Conservation (phyloP, 92 coral and sea anemone species). For the Montipora capitata region DNA sequence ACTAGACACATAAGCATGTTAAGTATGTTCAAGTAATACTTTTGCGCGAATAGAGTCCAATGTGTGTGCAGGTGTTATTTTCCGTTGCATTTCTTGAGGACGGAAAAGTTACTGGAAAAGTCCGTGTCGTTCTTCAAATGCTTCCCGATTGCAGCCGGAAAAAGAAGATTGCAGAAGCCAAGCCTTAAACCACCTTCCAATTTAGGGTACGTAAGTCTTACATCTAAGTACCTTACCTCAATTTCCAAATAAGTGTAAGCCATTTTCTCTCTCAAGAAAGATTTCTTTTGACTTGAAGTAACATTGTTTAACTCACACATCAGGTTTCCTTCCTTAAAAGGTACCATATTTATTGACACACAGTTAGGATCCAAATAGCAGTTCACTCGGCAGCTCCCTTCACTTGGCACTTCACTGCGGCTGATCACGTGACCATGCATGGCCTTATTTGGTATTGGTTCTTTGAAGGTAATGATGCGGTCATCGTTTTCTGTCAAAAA, state of each 20-base stretch:
- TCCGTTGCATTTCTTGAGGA: too few relatives aligned
- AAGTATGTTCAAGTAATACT: too few relatives aligned
- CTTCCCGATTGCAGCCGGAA: too few relatives aligned
- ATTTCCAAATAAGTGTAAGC: not conserved
- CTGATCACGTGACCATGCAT: not conserved
- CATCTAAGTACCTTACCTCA: not conserved
- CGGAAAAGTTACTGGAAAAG: too few relatives aligned
- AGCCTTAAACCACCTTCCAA: too few relatives aligned
- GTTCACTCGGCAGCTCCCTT: not conserved
- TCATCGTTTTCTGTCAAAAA: not conserved
- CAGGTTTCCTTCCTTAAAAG: not conserved
- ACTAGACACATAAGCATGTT: too few relatives aligned
- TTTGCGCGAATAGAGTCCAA: too few relatives aligned
- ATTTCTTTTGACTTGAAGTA: not conserved
- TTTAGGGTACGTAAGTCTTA: too few relatives aligned
- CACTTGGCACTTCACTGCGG: not conserved
- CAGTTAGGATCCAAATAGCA: not conserved
- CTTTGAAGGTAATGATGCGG: not conserved
- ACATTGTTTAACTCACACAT: not conserved
- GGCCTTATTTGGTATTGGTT: not conserved
- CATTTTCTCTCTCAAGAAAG: fast-evolving
- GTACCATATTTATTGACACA: not conserved
- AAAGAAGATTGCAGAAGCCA: too few relatives aligned
- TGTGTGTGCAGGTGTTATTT: too few relatives aligned
- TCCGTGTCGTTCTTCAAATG: too few relatives aligned